Evolutionary conservation across 2,888 invertebrate species (phyloP).

Genomic region (Philereme transversata): DNA sequence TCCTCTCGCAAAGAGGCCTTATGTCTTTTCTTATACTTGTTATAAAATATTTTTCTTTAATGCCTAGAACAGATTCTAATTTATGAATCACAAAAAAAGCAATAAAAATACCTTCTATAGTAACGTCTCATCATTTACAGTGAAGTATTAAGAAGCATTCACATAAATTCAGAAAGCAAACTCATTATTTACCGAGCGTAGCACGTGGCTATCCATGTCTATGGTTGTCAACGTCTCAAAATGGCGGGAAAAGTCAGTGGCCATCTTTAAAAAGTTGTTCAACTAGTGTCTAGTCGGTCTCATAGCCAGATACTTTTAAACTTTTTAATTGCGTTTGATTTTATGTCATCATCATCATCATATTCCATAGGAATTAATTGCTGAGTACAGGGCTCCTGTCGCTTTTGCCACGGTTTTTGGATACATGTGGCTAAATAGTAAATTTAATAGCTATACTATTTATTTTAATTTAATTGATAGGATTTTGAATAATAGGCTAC

Average conservation of each 20-base stretch:
- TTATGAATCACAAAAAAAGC: constrained; percentile 1
- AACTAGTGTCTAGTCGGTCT: constrained; percentile 49
- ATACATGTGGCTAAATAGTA: no score
- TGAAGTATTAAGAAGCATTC: constrained; percentile 38
- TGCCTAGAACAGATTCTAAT: background rate
- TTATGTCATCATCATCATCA: constrained; percentile 4
- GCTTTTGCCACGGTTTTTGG: no score
- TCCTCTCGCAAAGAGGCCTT: no score
- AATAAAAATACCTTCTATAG: constrained; percentile 8
- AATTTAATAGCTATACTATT: no score
- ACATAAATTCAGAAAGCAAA: constrained; percentile 44
- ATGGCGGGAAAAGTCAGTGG: constrained; percentile 61
- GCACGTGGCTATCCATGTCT: constrained; percentile 63
- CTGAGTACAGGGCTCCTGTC: no score
- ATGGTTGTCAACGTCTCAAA: constrained; percentile 57
- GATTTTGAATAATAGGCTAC: no score
- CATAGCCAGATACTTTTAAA: constrained; percentile 34
- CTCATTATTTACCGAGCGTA: constrained; percentile 55
- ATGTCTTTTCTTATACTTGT: no score
- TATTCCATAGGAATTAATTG: no score
- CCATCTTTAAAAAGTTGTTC: constrained; percentile 72
- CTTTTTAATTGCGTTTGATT: constrained; percentile 47
- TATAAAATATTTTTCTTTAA: no score
- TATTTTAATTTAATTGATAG: no score
- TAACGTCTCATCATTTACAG: constrained; percentile 9